A percentile compares a stretch with the other conserved stretches of the same genome.
These are phyloP conservation scores for Hydropotes inermis DNA, from an alignment of 2,113 vertebrate species.

Conservation along the genomic window DNA sequence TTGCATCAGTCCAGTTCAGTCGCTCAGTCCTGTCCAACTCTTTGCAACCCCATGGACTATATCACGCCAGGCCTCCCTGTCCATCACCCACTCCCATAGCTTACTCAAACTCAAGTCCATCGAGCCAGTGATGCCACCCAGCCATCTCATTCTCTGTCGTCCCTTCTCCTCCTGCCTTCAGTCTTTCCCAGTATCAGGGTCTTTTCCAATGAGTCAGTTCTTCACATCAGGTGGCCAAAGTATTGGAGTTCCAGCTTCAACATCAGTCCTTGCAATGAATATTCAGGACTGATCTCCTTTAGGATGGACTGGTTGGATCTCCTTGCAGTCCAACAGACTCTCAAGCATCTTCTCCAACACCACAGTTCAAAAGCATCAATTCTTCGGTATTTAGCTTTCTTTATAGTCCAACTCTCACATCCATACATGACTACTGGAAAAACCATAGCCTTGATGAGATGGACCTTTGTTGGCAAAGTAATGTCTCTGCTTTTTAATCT, in stretches of 20 bases:
- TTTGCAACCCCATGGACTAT: fast-evolving
- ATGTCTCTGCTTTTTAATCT: background rate
- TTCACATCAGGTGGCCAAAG: background rate
- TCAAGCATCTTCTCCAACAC: background rate
- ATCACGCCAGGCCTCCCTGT: background rate
- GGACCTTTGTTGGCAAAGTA: background rate
- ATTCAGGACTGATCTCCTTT: background rate
- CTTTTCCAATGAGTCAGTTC: background rate
- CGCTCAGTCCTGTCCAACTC: background rate
- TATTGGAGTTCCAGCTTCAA: background rate
- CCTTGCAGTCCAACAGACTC: background rate
- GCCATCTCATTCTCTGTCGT: background rate
- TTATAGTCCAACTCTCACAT: background rate
- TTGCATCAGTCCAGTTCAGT: background rate
- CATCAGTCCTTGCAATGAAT: background rate
- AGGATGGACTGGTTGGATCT: background rate
- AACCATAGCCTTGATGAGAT: background rate
- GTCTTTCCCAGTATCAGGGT: background rate
- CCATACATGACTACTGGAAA: background rate
- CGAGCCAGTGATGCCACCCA: background rate
- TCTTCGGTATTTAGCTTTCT: background rate
- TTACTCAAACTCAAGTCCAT: background rate
- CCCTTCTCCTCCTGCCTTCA: background rate
- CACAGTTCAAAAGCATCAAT: background rate
- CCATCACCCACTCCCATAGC: background rate